These are phyloP conservation scores for Zoroaster sp. DNA, from an alignment of 53 echinoderm and acorn worm genomes.

Conservation along the genomic window DNA sequence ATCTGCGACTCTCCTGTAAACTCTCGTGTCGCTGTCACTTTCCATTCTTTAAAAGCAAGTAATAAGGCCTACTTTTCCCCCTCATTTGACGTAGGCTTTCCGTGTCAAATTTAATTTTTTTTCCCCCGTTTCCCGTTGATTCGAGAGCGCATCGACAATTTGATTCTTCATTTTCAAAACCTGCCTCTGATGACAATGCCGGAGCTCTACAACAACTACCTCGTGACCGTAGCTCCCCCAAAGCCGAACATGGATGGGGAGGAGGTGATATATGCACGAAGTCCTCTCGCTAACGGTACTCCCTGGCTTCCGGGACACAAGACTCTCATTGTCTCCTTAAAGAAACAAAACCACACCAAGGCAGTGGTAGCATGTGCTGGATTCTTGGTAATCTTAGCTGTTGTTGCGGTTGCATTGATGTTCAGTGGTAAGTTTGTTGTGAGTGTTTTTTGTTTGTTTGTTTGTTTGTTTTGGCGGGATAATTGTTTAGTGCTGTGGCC, in stretches of 20 bases:
- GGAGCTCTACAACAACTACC: slow-evolving; percentile 30
- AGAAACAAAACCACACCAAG: not conserved
- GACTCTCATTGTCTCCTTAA: slow-evolving; percentile 9
- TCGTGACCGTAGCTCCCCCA: slow-evolving; percentile 17
- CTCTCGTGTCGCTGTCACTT: not conserved
- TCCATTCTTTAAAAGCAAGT: not conserved
- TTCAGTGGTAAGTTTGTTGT: slow-evolving; percentile 30
- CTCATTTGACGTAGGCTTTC: not conserved
- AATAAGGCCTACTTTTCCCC: not conserved
- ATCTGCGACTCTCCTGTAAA: not conserved
- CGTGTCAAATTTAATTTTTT: not conserved
- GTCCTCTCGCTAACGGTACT: slow-evolving; percentile 3
- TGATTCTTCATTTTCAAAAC: no score
- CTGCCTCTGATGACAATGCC: not conserved
- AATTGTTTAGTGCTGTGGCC: no score
- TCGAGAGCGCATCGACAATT: no score
- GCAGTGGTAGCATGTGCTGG: slow-evolving; percentile 12
- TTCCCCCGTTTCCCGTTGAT: not conserved
- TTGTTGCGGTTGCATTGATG: not conserved
- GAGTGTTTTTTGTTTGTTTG: no score
- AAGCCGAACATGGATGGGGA: not conserved
- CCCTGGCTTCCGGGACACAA: slow-evolving; percentile 1
- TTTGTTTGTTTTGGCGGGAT: no score
- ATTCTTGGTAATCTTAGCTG: not conserved
- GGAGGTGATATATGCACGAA: not conserved